phyloP scores from a whole-genome alignment of 2,797 vertebrate species.

The Dallia pectoralis region DNA sequence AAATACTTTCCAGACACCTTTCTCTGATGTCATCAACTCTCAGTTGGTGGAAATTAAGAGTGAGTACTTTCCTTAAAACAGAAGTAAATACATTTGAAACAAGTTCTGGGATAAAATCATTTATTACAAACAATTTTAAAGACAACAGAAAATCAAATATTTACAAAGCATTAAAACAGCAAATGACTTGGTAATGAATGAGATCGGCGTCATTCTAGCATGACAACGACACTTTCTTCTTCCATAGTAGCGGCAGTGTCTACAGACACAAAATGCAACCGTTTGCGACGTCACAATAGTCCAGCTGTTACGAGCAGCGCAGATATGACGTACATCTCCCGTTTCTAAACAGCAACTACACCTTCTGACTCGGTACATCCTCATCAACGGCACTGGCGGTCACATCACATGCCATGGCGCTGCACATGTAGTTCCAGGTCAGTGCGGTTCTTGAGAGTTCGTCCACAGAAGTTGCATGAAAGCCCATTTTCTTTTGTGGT shows the following conservation, averaged over 20 bases:
- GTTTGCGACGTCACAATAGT: background rate
- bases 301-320: background rate
- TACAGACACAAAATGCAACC: background rate
- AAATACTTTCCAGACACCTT: background rate
- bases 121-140: slow-evolving; percentile 11
- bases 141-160: slow-evolving; percentile 1
- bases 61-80: background rate
- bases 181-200: background rate
- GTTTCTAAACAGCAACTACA: background rate
- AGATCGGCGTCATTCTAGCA: background rate
- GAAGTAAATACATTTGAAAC: background rate
- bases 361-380: background rate
- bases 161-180: slow-evolving; percentile 6
- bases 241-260: background rate
- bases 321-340: too few species aligned
- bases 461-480: slow-evolving; percentile 61
- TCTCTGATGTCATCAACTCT: background rate
- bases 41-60: background rate
- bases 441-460: slow-evolving; percentile 42
- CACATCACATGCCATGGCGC: slow-evolving; percentile 64
- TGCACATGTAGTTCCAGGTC: slow-evolving; percentile 56
- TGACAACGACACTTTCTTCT: background rate
- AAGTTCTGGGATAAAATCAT: slow-evolving; percentile 1
- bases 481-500: slow-evolving; percentile 26
- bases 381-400: background rate